A percentile compares a stretch with the other conserved stretches of the same genome.
Evolutionary conservation across 2,888 invertebrate species (phyloP).

Genomic region (Helicoverpa assulta): DNA sequence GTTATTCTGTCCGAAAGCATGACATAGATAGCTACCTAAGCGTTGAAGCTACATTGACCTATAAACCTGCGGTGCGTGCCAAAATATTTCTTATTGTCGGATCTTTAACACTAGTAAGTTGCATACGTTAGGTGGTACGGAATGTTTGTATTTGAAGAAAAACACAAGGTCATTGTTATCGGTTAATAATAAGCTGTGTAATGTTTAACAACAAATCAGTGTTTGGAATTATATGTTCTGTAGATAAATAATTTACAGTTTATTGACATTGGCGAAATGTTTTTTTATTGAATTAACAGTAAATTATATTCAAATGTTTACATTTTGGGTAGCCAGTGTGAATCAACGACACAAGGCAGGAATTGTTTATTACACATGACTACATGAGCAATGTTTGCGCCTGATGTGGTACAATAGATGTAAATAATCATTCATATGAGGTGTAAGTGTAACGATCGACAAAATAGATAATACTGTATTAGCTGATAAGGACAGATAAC

Average conservation of each 20-base stretch:
- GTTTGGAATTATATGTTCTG: constrained; percentile 34
- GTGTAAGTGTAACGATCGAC: constrained; percentile 40
- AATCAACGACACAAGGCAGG: not conserved
- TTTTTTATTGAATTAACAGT: not conserved
- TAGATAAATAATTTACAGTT: constrained; percentile 18
- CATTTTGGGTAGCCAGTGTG: not conserved
- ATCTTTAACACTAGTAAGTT: constrained; percentile 41
- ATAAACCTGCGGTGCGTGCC: constrained; percentile 57
- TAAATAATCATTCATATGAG: constrained; percentile 34
- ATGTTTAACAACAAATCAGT: constrained; percentile 54
- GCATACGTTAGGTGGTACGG: constrained; percentile 27
- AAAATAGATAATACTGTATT: constrained; percentile 49
- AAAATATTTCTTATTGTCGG: constrained; percentile 55
- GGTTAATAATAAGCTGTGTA: constrained; percentile 44
- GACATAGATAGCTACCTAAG: constrained; percentile 45
- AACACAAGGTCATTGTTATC: constrained; percentile 63
- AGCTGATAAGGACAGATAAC: constrained; percentile 56
- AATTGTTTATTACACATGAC: constrained; percentile 6
- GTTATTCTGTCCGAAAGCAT: constrained; percentile 41
- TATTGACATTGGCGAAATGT: not conserved
- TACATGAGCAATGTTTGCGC: constrained; percentile 7
- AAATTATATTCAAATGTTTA: not conserved
- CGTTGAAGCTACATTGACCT: constrained; percentile 53
- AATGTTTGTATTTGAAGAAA: constrained; percentile 54
- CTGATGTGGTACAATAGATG: not conserved